Evolutionary conservation across 2,797 vertebrate genomes (phyloP).

Genomic region (Antrozous pallidus): DNA sequence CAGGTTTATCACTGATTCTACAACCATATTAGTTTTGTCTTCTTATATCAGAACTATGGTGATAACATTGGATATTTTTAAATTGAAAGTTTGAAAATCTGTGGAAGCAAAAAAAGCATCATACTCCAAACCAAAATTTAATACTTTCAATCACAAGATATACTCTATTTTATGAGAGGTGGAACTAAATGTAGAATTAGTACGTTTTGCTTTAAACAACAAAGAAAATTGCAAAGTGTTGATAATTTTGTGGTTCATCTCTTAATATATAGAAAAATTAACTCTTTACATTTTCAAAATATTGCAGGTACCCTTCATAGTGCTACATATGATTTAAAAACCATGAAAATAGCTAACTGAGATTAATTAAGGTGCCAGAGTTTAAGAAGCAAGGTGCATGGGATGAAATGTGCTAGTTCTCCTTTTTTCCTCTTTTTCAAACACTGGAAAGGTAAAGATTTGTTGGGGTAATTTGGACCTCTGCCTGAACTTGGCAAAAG

Average conservation of each 20-base stretch:
- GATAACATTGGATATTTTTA: constrained; percentile 16
- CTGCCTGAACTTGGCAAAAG: not conserved
- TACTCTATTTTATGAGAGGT: not conserved
- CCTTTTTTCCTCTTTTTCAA: not conserved
- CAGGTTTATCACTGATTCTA: not conserved
- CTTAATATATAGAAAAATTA: not conserved
- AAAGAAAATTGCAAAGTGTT: not conserved
- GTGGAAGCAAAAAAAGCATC: not conserved
- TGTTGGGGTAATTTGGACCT: not conserved
- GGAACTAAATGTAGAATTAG: not conserved
- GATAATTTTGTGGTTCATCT: not conserved
- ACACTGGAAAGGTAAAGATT: not conserved
- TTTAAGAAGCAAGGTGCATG: not conserved
- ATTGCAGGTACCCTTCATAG: not conserved
- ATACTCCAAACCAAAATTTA: not conserved
- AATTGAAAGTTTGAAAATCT: constrained; percentile 37
- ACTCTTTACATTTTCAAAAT: not conserved
- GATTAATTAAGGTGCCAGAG: not conserved
- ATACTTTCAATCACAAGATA: constrained; percentile 9
- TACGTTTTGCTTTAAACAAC: not conserved
- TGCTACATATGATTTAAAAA: not conserved
- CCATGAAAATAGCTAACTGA: not conserved
- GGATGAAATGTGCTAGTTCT: not conserved
- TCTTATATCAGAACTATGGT: not conserved
- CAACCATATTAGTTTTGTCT: not conserved